These are phyloP conservation scores for Mimachlamys varia DNA, from an alignment of 2,888 invertebrate genomes.

Conservation along the genomic window DNA sequence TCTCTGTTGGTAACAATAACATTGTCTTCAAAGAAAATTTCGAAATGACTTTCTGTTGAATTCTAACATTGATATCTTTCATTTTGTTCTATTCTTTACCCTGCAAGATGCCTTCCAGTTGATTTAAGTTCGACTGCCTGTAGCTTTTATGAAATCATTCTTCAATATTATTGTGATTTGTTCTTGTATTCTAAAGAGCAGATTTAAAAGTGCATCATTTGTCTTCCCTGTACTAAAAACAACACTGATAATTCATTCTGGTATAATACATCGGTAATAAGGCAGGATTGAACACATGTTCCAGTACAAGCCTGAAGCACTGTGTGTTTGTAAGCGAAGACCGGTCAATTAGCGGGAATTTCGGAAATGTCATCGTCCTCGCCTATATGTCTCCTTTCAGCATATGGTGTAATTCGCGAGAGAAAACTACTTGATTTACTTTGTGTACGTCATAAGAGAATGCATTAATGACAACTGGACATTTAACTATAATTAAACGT, in stretches of 20 bases:
- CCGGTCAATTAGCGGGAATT: neutral
- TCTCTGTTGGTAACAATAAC: neutral
- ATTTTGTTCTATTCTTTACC: neutral
- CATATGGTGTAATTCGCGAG: neutral
- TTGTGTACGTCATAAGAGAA: no score
- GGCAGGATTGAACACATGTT: neutral
- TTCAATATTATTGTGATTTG: neutral
- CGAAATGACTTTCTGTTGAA: neutral
- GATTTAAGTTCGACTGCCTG: no score
- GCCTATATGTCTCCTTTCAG: neutral
- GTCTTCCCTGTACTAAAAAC: no score
- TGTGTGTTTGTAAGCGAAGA: neutral
- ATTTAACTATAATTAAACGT: no score
- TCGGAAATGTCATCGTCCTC: neutral
- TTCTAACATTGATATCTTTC: neutral
- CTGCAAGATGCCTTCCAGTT: neutral
- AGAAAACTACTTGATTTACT: neutral
- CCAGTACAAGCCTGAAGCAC: neutral
- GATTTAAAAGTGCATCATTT: neutral
- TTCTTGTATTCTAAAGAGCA: neutral
- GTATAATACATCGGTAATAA: neutral
- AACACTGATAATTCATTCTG: neutral
- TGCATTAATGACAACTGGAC: no score
- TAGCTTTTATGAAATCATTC: neutral
- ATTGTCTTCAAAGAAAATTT: neutral